phyloP scores from a whole-genome alignment of 2,888 invertebrate genomes.

The Dasypolia templi region DNA sequence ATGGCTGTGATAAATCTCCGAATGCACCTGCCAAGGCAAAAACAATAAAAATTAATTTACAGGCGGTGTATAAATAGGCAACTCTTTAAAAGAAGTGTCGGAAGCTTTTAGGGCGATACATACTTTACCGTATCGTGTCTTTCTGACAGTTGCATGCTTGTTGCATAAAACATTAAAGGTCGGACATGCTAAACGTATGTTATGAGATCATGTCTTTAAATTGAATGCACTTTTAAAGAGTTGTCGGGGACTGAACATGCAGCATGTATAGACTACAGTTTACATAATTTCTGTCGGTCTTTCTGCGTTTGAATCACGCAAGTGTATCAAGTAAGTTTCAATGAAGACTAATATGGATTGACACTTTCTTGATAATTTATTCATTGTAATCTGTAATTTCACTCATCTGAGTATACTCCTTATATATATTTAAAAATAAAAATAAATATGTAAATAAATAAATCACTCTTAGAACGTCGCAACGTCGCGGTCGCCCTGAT shows the following conservation, averaged over 20 bases:
- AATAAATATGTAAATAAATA: neutral
- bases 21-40: constrained; percentile 58
- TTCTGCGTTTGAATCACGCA: constrained; percentile 1
- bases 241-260: constrained; percentile 15
- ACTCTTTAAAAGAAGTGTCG: constrained; percentile 42
- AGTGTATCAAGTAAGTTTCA: constrained; percentile 2
- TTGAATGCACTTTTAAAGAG: constrained; percentile 57
- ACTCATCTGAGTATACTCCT: neutral
- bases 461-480: neutral
- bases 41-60: constrained; percentile 55
- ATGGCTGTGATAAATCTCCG: constrained; percentile 49
- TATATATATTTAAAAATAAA: neutral
- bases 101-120: constrained; percentile 40
- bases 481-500: neutral
- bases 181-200: constrained; percentile 40
- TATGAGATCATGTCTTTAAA: constrained; percentile 52
- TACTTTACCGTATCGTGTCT: constrained; percentile 40
- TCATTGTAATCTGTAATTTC: neutral
- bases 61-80: constrained; percentile 43
- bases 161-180: constrained; percentile 62
- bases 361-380: neutral
- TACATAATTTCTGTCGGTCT: constrained; percentile 34
- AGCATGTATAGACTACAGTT: constrained; percentile 22
- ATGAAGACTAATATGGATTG: neutral
- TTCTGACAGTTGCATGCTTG: constrained; percentile 45